Evolutionary conservation across 1,140 invertebrate genomes (phyloP), one percentile per base, ranked within the genome.

Genomic region (Drosophila navojoa): DNA sequence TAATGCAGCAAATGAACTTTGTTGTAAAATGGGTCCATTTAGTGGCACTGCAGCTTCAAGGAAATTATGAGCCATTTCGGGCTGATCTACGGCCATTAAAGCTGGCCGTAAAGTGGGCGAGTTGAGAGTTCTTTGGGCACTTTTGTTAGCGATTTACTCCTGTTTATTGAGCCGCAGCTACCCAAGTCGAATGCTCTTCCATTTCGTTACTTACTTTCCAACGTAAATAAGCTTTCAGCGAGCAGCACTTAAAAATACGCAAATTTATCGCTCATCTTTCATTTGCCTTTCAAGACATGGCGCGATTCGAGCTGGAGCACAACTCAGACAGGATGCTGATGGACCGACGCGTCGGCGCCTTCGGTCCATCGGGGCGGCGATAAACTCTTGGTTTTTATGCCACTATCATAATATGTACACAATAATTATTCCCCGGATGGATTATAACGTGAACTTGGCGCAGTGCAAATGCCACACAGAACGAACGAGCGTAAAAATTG

Each of bases 401-500:
- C 59, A 61, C 82, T 82, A 70, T 89, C 81, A 82, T 89, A 87
- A 87, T 87, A 80, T 87, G 84, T 87, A 87, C 84, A 87, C 79
- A 87, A 87, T 87, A 84, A 87, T 87, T 87, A 89, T 89, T 84
- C 84, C 84, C 84, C 77, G 73, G 84, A 80, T 89, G 79, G 84
- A 89, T 87, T 87, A 89, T 80, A 84, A 70, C 72, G 67, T 82
- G 77, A 77, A 84, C 84, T 77, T 74, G 71, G 75, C 70, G 67
- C 78, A 70, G 68, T 76, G 62, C 40, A 81, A 81, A 58, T 63
- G 68, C 58, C 67, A 63, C 3, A 7, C 61, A 75, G 60, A 70
- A 27, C 53, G 61, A 75, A 50, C 40, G n/a, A 70, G 64, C 67
- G 68, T 53, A 81, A 76, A 85, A 87, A 78, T 78, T 69, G 64